These are phyloP conservation scores for Rallus limicola DNA, from an alignment of 2,113 vertebrate species.

Conservation along the genomic window DNA sequence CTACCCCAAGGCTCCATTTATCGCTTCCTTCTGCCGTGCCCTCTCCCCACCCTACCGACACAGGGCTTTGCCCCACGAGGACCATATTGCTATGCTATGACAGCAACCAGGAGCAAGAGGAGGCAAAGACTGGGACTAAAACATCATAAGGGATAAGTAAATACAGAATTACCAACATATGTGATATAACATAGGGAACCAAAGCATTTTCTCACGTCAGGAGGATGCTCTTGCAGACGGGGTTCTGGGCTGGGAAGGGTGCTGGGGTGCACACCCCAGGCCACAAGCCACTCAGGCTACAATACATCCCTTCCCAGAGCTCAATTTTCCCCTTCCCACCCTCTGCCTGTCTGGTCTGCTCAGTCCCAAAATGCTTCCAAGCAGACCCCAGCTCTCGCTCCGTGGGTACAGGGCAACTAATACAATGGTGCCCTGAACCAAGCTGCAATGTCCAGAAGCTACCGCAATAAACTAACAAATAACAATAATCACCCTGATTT, in stretches of 20 bases:
- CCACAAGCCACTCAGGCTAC: not conserved
- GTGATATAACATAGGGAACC: not conserved
- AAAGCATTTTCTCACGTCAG: not conserved
- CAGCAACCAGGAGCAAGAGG: not conserved
- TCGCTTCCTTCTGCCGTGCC: not conserved
- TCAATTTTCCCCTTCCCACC: not conserved
- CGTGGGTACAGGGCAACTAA: not conserved
- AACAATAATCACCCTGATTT: constrained; percentile 30
- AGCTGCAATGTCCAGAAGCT: constrained; percentile 19
- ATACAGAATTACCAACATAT: not conserved
- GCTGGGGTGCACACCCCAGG: not conserved
- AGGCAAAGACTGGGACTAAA: not conserved
- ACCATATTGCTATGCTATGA: not conserved
- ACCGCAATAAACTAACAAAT: constrained; percentile 9
- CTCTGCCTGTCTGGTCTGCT: not conserved
- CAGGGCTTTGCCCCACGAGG: not conserved
- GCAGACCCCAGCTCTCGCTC: not conserved
- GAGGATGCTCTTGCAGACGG: not conserved
- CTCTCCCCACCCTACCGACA: not conserved
- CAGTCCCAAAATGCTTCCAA: not conserved
- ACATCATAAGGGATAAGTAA: not conserved
- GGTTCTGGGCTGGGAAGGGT: not conserved
- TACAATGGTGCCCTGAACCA: not conserved
- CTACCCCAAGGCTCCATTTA: not conserved
- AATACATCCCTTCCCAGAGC: not conserved